These are phyloP conservation scores for Diplolepis rosae DNA, from an alignment of 2,888 invertebrate genomes.

Conservation along the genomic window DNA sequence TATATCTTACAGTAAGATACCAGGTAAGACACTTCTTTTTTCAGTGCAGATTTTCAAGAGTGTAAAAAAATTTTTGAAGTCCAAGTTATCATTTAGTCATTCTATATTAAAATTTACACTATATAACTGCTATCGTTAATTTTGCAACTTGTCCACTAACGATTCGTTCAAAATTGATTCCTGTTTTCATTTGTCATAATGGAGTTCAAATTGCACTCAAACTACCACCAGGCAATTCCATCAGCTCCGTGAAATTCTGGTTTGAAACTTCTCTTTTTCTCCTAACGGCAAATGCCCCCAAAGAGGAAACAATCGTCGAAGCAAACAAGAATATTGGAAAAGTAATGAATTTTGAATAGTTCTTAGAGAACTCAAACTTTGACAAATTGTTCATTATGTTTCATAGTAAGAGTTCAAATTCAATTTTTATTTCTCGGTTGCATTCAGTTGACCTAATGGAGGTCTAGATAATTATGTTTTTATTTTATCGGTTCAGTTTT, in stretches of 20 bases:
- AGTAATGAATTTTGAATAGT: conserved; percentile 3
- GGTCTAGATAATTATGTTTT: no score
- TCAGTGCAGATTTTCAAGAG: no score
- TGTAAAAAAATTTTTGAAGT: no score
- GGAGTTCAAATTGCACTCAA: conserved; percentile 46
- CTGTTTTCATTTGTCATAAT: conserved; percentile 46
- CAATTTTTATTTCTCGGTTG: background rate
- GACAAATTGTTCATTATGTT: background rate
- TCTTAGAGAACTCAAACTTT: background rate
- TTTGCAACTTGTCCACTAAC: conserved; percentile 22
- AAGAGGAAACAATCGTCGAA: conserved; percentile 6
- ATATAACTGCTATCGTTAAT: conserved; percentile 23
- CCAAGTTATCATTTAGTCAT: no score
- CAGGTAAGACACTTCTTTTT: no score
- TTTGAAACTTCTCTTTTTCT: conserved; percentile 36
- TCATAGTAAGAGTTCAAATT: background rate
- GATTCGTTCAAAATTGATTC: conserved; percentile 48
- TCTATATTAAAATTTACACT: no score
- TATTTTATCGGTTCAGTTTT: no score
- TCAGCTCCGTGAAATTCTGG: background rate
- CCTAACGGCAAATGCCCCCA: conserved; percentile 35
- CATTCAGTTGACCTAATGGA: background rate
- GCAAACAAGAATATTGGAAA: conserved; percentile 7
- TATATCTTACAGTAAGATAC: no score
- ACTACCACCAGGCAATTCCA: conserved; percentile 45